A percentile compares a stretch with the other conserved stretches of the same genome.
Conservation (phyloP, 2,797 vertebrate species). For the Schizothorax lantsangensis region DNA sequence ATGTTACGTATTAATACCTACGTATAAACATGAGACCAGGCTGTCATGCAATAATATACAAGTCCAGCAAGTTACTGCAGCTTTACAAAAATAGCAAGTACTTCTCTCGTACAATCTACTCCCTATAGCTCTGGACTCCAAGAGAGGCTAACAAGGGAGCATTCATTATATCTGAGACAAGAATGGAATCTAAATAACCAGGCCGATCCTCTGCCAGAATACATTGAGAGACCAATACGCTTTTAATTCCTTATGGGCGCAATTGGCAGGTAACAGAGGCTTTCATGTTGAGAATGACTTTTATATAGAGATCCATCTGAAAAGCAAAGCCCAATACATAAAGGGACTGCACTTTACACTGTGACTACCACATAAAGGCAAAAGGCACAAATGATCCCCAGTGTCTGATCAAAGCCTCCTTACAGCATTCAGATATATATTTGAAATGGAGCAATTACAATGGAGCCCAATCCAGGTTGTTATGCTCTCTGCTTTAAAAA, state of each 20-base stretch:
- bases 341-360: constrained; percentile 58
- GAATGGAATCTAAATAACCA: constrained; percentile 56
- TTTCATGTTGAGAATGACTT: constrained; percentile 63
- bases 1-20: too few relatives aligned
- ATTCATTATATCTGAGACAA: constrained; percentile 60
- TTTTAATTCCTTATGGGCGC: constrained; percentile 60
- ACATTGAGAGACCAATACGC: constrained; percentile 33
- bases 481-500: constrained; percentile 46
- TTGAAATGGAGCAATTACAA: constrained; percentile 60
- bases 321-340: constrained; percentile 57
- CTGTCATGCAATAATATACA: constrained; percentile 2
- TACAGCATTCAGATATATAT: constrained; percentile 57
- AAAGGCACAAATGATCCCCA: constrained; percentile 60
- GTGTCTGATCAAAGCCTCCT: constrained; percentile 63
- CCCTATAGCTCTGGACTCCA: constrained; percentile 41
- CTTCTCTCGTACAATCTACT: constrained; percentile 22
- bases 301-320: constrained; percentile 54
- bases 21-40: too few relatives aligned
- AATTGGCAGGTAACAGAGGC: constrained; percentile 56
- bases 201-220: constrained; percentile 38
- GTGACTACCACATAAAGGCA: constrained; percentile 59
- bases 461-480: constrained; percentile 54
- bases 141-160: constrained; percentile 54
- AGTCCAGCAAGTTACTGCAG: constrained; percentile 12
- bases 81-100: constrained; percentile 39